Evolutionary conservation across 1,140 invertebrate genomes (phyloP), one percentile per base, ranked within the genome.

Genomic region (Periplaneta americana): DNA sequence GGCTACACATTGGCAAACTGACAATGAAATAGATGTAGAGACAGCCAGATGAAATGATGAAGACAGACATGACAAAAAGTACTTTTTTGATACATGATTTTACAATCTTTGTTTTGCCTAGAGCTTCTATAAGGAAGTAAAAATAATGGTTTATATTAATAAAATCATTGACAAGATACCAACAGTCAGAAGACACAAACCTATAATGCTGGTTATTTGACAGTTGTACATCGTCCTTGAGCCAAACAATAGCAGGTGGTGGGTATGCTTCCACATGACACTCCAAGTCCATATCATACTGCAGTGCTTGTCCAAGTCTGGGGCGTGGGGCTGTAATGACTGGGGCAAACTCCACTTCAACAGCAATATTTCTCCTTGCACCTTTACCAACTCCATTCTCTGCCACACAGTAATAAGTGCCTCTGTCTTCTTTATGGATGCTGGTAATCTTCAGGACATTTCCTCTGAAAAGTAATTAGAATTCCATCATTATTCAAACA

Each of bases 261-360:
- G 97, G 97, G 88, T 97, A 98, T 0, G 96, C 96, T 88, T 97
- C 96, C 4, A 98, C 94, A 85, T 97, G 95, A 85, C 97, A 98
- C 85, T 97, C 95, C 81, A 98, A 86, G 86, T 98, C 96, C 94
- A 97, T 97, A 84, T 98, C 96, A 85, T 96, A 98, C 86, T 97
- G 96, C 9, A 98, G 87, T 8, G 96, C 96, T 91, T 98, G 94
- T 32, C 95, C 95, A 28, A 97, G 88, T 18, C 95, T 90, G 0
- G 95, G 95, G 75, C 94, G 89, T 0, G 95, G 94, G 22, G 96
- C 95, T 5, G 92, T 94, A 36, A 98, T 95, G 0, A 97, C 94
- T 0, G 97, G 96, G 0, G 95, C 89, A 85, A 96, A 97, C 88
- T 97, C 96, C 33, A 97, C 95, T 88, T 98, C 96, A 1, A 98